phyloP scores from a whole-genome alignment of 2,797 vertebrate genomes.

The Coracias cyanogaster region DNA sequence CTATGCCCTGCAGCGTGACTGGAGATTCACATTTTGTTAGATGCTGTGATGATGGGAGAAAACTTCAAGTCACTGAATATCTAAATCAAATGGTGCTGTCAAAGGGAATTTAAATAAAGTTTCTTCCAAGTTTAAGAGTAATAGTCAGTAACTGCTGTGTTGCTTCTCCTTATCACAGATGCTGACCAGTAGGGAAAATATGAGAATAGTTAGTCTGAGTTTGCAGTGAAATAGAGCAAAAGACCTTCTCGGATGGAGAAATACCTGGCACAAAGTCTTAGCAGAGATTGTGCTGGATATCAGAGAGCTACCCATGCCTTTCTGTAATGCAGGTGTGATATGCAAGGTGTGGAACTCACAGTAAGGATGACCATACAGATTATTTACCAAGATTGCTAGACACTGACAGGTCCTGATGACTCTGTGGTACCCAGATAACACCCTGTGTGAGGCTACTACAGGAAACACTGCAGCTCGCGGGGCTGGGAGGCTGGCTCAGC shows the following conservation, averaged over 20 bases:
- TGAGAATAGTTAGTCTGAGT: background rate
- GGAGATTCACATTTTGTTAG: background rate
- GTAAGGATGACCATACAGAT: background rate
- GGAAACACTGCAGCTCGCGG: fast-evolving
- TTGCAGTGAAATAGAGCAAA: background rate
- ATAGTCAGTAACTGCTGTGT: background rate
- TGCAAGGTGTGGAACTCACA: background rate
- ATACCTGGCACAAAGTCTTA: background rate
- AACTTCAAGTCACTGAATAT: conserved; percentile 33
- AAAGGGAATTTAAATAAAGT: background rate
- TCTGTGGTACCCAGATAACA: background rate
- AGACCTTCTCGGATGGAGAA: background rate
- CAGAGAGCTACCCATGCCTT: background rate
- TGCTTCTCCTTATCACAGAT: background rate
- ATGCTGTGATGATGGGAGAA: background rate
- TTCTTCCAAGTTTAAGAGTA: background rate
- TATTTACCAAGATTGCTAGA: background rate
- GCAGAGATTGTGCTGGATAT: background rate
- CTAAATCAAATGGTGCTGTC: conserved; percentile 33
- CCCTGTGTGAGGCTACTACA: background rate
- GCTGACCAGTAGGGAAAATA: background rate
- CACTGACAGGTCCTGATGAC: background rate
- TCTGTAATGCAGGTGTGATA: background rate
- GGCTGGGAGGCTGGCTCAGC: background rate
- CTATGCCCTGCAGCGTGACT: background rate